phyloP scores from a whole-genome alignment of 2,888 invertebrate genomes.

The Lordiphosa fenestrarum region DNA sequence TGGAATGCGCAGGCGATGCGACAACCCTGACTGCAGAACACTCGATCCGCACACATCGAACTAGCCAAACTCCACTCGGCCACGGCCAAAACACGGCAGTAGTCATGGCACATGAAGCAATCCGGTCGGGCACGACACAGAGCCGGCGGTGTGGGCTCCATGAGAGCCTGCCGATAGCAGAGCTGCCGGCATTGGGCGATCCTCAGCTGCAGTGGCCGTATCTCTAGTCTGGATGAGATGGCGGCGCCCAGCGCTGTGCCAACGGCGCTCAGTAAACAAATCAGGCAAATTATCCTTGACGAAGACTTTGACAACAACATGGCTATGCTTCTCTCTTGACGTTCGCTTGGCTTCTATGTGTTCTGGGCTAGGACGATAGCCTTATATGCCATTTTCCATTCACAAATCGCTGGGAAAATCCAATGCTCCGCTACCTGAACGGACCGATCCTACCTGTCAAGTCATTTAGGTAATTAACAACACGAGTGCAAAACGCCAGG shows the following conservation, averaged over 20 bases:
- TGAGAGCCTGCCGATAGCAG: constrained; percentile 42
- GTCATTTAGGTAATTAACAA: constrained; percentile 49
- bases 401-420: constrained; percentile 44
- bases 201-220: constrained; percentile 17
- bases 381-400: constrained; percentile 58
- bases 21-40: constrained; percentile 60
- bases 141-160: constrained; percentile 13
- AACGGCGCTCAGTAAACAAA: neutral
- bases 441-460: constrained; percentile 5
- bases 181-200: constrained; percentile 52
- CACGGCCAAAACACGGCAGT: constrained; percentile 55
- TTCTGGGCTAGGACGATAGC: neutral
- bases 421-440: constrained; percentile 22
- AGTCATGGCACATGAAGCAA: constrained; percentile 69
- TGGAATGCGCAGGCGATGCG: constrained; percentile 61
- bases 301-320: neutral
- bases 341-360: constrained; percentile 47
- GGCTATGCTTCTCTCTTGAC: constrained; percentile 13
- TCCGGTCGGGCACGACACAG: constrained; percentile 54
- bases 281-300: neutral
- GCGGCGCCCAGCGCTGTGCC: constrained; percentile 42
- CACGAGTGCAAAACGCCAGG: constrained; percentile 46
- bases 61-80: constrained; percentile 50
- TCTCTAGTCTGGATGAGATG: neutral
- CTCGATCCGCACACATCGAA: constrained; percentile 61